Evolutionary conservation across 2,888 invertebrate species (phyloP).

Genomic region (Argynnis bischoffii): DNA sequence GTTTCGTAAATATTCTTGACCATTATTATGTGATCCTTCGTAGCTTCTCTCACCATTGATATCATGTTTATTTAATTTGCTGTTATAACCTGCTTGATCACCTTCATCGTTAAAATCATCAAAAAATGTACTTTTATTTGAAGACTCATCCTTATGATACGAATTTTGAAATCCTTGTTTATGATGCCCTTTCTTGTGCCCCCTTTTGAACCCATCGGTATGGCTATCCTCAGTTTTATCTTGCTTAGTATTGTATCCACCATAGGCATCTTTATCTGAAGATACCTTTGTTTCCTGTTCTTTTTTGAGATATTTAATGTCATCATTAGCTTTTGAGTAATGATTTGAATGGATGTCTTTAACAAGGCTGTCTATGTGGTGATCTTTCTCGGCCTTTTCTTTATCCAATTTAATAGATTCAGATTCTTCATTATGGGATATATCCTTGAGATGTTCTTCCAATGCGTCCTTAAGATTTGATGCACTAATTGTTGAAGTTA

Average conservation of each 20-base stretch:
- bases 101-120: conserved; percentile 83
- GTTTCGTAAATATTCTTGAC: conserved; percentile 65
- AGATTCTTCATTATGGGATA: conserved; percentile 66
- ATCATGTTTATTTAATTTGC: conserved; percentile 65
- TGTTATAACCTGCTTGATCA: conserved; percentile 72
- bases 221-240: conserved; percentile 74
- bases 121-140: conserved; percentile 86
- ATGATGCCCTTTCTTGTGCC: conserved; percentile 86
- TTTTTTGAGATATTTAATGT: conserved; percentile 73
- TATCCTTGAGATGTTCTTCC: conserved; percentile 76
- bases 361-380: conserved; percentile 67
- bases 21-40: conserved; percentile 71
- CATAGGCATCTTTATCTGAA: conserved; percentile 70
- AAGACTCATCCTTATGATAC: conserved; percentile 87
- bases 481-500: conserved; percentile 55
- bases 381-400: conserved; percentile 73
- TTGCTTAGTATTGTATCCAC: conserved; percentile 68
- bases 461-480: conserved; percentile 71
- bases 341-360: conserved; percentile 73
- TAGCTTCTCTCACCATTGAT: conserved; percentile 71
- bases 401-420: conserved; percentile 72
- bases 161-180: conserved; percentile 86
- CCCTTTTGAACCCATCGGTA: conserved; percentile 69
- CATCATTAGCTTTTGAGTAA: conserved; percentile 72
- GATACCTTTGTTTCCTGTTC: conserved; percentile 72